phyloP scores from a whole-genome alignment of 2,888 invertebrate species.

The Malthinus flaveolus region DNA sequence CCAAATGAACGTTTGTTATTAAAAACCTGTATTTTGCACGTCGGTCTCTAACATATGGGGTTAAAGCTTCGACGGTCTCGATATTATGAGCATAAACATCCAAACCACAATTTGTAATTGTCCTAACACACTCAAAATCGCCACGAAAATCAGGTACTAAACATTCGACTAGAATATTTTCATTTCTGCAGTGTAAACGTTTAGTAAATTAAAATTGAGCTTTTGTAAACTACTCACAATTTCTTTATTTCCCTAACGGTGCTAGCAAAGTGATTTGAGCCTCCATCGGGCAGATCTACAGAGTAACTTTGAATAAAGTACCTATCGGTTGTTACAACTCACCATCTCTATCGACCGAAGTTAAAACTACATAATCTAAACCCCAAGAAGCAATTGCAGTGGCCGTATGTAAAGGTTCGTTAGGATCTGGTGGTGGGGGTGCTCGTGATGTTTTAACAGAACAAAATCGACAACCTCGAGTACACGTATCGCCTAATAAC shows the following conservation, averaged over 20 bases:
- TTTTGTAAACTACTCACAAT: slow-evolving; percentile 58
- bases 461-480: slow-evolving; percentile 97
- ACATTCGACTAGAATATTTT: slow-evolving; percentile 90
- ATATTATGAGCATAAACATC: slow-evolving; percentile 99
- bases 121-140: slow-evolving; percentile 70
- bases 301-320: slow-evolving; percentile 1
- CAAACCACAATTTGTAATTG: slow-evolving; percentile 78
- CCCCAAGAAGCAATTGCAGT: slow-evolving; percentile 92
- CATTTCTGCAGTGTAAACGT: slow-evolving; percentile 61
- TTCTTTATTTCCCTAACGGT: slow-evolving; percentile 86
- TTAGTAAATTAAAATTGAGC: slow-evolving; percentile 5
- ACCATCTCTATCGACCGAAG: slow-evolving; percentile 98
- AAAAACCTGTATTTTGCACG: slow-evolving; percentile 79
- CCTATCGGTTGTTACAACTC: slow-evolving; percentile 29
- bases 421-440: slow-evolving; percentile 87
- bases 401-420: slow-evolving; percentile 92
- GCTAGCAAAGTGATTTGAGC: slow-evolving; percentile 89
- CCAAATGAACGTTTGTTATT: background rate
- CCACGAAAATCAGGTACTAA: slow-evolving; percentile 96
- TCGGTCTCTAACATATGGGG: slow-evolving; percentile 90
- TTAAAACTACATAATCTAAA: slow-evolving; percentile 94
- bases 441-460: slow-evolving; percentile 94
- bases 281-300: slow-evolving; percentile 89
- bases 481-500: slow-evolving; percentile 99
- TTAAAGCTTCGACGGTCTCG: slow-evolving; percentile 91